phyloP scores from a whole-genome alignment of 2,888 invertebrate genomes.

The Leistus spinibarbis region DNA sequence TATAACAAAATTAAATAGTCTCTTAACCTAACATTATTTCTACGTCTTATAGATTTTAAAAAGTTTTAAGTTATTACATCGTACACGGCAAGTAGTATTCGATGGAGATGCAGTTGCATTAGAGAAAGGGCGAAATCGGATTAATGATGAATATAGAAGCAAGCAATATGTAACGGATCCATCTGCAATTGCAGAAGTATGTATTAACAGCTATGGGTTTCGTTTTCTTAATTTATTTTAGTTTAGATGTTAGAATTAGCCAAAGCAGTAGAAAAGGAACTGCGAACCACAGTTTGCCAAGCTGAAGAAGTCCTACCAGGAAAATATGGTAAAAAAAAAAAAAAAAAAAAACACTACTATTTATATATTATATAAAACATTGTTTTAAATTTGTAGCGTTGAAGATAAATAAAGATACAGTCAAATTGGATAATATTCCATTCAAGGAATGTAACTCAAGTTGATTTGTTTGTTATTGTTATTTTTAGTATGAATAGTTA shows the following conservation, averaged over 20 bases:
- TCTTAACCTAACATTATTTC: slow-evolving; percentile 17
- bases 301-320: slow-evolving; percentile 71
- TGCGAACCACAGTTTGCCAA: slow-evolving; percentile 76
- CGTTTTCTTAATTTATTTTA: slow-evolving; percentile 24
- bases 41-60: slow-evolving; percentile 65
- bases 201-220: slow-evolving; percentile 27
- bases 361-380: slow-evolving; percentile 19
- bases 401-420: slow-evolving; percentile 65
- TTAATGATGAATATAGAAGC: slow-evolving; percentile 77
- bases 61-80: slow-evolving; percentile 75
- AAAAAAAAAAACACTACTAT: no score
- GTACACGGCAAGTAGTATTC: slow-evolving; percentile 71
- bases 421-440: slow-evolving; percentile 68
- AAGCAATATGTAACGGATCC: slow-evolving; percentile 66
- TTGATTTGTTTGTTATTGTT: slow-evolving; percentile 13
- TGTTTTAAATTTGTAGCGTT: slow-evolving; percentile 61
- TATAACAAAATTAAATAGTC: background rate
- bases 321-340: slow-evolving; percentile 68
- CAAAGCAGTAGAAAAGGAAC: slow-evolving; percentile 71
- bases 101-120: slow-evolving; percentile 69
- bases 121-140: slow-evolving; percentile 68
- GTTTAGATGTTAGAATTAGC: slow-evolving; percentile 70
- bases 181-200: slow-evolving; percentile 68
- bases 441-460: slow-evolving; percentile 59
- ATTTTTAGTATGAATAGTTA: background rate